A percentile compares a stretch with the other conserved stretches of the same genome.
Evolutionary conservation across 2,113 vertebrate genomes (phyloP).

Genomic region (Gambusia affinis): DNA sequence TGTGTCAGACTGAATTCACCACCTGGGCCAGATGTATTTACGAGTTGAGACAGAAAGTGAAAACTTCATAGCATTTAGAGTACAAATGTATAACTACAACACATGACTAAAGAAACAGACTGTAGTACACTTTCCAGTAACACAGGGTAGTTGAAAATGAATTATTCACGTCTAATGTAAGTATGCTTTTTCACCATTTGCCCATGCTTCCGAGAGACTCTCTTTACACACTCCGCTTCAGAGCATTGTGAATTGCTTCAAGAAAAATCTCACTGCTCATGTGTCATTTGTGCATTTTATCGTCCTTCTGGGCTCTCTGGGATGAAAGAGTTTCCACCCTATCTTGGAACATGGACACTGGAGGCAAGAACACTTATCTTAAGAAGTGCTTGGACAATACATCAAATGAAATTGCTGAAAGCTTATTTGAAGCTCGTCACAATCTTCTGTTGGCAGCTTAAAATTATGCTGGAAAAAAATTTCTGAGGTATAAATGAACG

Average conservation of each 20-base stretch:
- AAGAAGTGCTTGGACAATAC: slow-evolving; percentile 11
- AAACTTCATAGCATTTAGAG: neutral
- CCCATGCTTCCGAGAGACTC: neutral
- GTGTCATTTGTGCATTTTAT: slow-evolving; percentile 7
- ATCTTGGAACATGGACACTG: neutral
- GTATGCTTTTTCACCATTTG: neutral
- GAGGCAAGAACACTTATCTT: slow-evolving; percentile 17
- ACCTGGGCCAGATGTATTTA: neutral
- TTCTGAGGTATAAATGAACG: neutral
- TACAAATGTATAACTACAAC: neutral
- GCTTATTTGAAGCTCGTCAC: slow-evolving; percentile 2
- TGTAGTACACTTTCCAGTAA: neutral
- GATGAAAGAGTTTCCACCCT: neutral
- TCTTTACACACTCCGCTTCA: neutral
- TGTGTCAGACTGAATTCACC: neutral
- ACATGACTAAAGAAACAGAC: neutral
- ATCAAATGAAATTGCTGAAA: slow-evolving; percentile 4
- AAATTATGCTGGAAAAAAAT: neutral
- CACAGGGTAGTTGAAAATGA: neutral
- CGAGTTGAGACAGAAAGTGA: neutral
- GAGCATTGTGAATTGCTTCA: neutral
- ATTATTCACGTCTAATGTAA: neutral
- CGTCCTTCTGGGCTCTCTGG: neutral
- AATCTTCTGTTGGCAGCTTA: neutral
- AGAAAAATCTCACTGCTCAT: neutral